Evolutionary conservation across 2,888 invertebrate species (phyloP), one percentile per base, ranked within the genome.

Genomic region (Ichneumon xanthorius): DNA sequence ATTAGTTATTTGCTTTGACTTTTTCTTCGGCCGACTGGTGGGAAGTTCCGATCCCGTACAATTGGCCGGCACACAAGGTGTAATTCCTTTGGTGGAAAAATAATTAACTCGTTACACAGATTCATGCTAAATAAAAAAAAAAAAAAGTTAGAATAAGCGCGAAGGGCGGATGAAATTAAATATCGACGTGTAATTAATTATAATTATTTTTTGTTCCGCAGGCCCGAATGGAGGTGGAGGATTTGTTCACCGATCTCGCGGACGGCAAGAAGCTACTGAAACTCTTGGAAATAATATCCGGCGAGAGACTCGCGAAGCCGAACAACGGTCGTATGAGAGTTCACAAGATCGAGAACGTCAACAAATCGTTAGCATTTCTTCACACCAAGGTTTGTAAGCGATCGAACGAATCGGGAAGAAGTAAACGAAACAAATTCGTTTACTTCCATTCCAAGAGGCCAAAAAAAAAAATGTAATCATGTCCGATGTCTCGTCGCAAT

Each of bases 311-410:
- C 91, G 99, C 98, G 87, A 97, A 98, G 91, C 99, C 99, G 92
- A 99, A 99, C 96, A 97, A 96, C 93, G 99, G 99, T 65, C 96
- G 97, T 87, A 98, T 99, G 97, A 95, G 99, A 89, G 99, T 99
- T 72, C 99, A 99, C 95, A 99, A 99, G 96, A 98, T 99, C 82
- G 99, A 99, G 95, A 99, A 99, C 94, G 98, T 99, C 92, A 99
- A 99, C 95, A 99, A 99, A 95, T 98, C 98, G 93, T 96, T 99
- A 93, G 98, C 98, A 92, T 99, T 99, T 95, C 95, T 99, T 89
- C 98, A 98, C 94, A 99, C 99, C 80, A 99, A 99, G 96, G 97
- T 96, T 92, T 93, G 93, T 53, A 19, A 33, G 9, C 55, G 11
- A 19, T n/a, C 30, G 53, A 48, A 26, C 14, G 7, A 53, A 48